Evolutionary conservation across 2,797 vertebrate genomes (phyloP).

Genomic region (Fistularia tabacaria): DNA sequence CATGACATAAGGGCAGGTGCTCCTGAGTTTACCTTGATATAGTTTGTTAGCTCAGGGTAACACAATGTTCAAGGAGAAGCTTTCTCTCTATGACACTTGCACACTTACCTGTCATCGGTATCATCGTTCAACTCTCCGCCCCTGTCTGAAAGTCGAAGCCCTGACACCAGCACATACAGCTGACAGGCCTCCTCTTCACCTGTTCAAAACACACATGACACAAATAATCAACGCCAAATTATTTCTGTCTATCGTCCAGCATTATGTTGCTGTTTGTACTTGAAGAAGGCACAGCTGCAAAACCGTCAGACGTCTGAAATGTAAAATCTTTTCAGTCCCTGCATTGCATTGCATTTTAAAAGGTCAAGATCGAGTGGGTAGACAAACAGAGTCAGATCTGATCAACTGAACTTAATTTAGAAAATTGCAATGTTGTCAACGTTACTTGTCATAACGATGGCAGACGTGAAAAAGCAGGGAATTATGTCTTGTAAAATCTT

Average conservation of each 20-base stretch:
- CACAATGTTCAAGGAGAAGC: conserved; percentile 58
- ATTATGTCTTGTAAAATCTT: too few relatives aligned
- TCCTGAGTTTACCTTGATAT: conserved; percentile 59
- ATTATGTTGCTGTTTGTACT: too few relatives aligned
- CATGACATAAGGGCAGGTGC: conserved; percentile 69
- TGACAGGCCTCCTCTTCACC: conserved; percentile 34
- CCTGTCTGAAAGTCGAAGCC: conserved; percentile 28
- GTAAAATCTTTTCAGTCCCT: too few relatives aligned
- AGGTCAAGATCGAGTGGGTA: too few relatives aligned
- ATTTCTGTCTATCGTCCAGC: not conserved
- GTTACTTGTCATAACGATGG: too few relatives aligned
- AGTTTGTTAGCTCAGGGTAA: conserved; percentile 64
- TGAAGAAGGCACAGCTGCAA: too few relatives aligned
- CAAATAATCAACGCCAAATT: conserved; percentile 3
- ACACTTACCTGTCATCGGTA: conserved; percentile 36
- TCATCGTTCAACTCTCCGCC: conserved; percentile 39
- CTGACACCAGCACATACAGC: not conserved
- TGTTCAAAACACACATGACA: conserved; percentile 25
- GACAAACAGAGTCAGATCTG: too few relatives aligned
- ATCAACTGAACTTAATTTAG: too few relatives aligned
- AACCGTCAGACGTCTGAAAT: too few relatives aligned
- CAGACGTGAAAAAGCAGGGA: too few relatives aligned
- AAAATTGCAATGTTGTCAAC: too few relatives aligned
- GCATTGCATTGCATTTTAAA: too few relatives aligned
- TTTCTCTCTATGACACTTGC: conserved; percentile 36